Evolutionary conservation across 2,113 vertebrate genomes (phyloP), one percentile per base, ranked within the genome.

Genomic region (Macquaria australasica): DNA sequence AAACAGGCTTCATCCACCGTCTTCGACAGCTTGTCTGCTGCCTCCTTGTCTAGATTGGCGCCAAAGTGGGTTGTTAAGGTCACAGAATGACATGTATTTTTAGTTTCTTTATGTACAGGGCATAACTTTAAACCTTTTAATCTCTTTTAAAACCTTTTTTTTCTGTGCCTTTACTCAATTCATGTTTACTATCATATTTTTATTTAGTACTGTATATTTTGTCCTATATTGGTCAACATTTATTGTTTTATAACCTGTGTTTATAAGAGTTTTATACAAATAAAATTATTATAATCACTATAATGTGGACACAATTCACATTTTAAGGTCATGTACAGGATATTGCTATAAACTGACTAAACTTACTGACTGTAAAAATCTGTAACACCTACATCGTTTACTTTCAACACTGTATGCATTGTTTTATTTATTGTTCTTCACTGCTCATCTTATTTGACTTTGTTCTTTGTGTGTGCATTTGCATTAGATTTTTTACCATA

Each of bases 1-100:
- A 99, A 96, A 88, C 98, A 99, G 0, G 98, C 98, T 91, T 99
- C 98, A 16, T 99, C 98, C 93, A 99, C 98, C 0, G 97, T 99
- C 96, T 98, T 98, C 0, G 98, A 99, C 41, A 99, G 96, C 51
- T 97, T 97, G 86, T 99, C 98, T 0, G 98, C 98, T 0, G 98
- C 98, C 80, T 98, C 97, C 89, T 99, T 99, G 94, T 99, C 98
- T 99, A 79, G 3, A 73, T 56, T 67, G 8, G 66, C 14, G 10
- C 0, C 4, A 84, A 28, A 51, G 11, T 25, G 21, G 59, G 1
- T 56, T 43, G 80, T 83, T 77, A 43, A 25, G 16, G 6, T 71
- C 45, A 62, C 6, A 64, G 14, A 7, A 45, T 12, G 15, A 31
- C 2, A 10, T 51, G 53, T 18, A 43, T 66, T 48, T 31, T 18